Evolutionary conservation across 2,113 vertebrate species (phyloP).

Genomic region (Loxodonta africana): DNA sequence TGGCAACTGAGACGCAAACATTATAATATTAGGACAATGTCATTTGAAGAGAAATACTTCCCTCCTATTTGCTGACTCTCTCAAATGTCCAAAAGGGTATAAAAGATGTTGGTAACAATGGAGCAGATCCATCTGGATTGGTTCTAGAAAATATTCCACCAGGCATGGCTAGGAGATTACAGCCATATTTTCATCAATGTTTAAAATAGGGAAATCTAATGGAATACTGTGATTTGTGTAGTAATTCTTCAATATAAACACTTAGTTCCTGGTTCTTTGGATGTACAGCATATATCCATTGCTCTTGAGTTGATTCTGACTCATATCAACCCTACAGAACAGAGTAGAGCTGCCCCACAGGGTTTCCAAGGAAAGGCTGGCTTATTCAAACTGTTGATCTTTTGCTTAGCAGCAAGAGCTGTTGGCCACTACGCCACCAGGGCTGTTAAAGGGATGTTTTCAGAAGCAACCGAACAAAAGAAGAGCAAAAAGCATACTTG

Average conservation of each 20-base stretch:
- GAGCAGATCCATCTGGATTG: background rate
- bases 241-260: slow-evolving; percentile 40
- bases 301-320: too few species aligned
- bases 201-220: background rate
- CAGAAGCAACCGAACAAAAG: background rate
- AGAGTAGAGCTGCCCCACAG: too few species aligned
- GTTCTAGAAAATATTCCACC: background rate
- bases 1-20: background rate
- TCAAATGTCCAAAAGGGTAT: background rate
- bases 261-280: background rate
- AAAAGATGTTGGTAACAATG: slow-evolving; percentile 8
- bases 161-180: background rate
- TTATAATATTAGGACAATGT: slow-evolving; percentile 12
- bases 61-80: slow-evolving; percentile 38
- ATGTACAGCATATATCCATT: background rate
- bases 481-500: background rate
- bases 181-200: background rate
- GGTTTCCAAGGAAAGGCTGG: too few species aligned
- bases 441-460: slow-evolving; percentile 15
- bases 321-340: too few species aligned
- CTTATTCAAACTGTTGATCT: too few species aligned
- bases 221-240: background rate
- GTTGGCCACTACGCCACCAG: too few species aligned
- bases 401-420: too few species aligned
- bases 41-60: slow-evolving; percentile 55